Evolutionary conservation across 1,140 invertebrate species (phyloP).

Genomic region (Hydropsyche tenuis): DNA sequence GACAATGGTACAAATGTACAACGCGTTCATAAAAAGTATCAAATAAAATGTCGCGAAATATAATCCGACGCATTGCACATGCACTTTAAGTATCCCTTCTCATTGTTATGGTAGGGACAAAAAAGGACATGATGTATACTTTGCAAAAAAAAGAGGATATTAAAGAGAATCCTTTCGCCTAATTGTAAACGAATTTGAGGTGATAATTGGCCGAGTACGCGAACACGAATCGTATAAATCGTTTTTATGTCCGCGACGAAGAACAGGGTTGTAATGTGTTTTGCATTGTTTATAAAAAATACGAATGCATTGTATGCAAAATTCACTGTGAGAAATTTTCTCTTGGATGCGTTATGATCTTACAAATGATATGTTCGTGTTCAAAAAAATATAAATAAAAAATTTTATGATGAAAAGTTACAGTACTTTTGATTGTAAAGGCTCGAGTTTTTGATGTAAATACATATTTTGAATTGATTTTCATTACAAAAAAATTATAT

Average conservation of each 20-base stretch:
- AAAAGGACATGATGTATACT: not conserved
- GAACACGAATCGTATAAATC: conserved; percentile 19
- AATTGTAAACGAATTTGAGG: conserved; percentile 48
- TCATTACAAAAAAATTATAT: too few species aligned
- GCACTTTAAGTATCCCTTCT: not conserved
- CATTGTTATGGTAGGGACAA: not conserved
- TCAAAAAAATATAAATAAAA: not conserved
- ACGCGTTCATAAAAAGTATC: conserved; percentile 24
- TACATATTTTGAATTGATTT: not conserved
- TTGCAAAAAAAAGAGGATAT: conserved; percentile 5
- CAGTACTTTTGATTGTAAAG: too few species aligned
- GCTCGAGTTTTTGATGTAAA: too few species aligned
- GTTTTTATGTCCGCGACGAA: conserved; percentile 3
- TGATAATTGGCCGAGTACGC: conserved; percentile 43
- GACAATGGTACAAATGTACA: conserved; percentile 25
- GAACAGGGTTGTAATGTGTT: not conserved
- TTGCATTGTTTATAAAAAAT: not conserved
- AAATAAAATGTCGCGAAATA: conserved; percentile 14
- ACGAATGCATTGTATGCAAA: conserved; percentile 7
- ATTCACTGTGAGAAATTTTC: not conserved
- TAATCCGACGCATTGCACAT: conserved; percentile 7
- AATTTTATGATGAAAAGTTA: too few species aligned
- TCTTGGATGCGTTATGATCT: too few species aligned
- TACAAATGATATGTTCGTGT: too few species aligned
- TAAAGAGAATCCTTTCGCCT: conserved; percentile 36